phyloP scores from a whole-genome alignment of 2,888 invertebrate genomes.

The Athripsodes cinereus region DNA sequence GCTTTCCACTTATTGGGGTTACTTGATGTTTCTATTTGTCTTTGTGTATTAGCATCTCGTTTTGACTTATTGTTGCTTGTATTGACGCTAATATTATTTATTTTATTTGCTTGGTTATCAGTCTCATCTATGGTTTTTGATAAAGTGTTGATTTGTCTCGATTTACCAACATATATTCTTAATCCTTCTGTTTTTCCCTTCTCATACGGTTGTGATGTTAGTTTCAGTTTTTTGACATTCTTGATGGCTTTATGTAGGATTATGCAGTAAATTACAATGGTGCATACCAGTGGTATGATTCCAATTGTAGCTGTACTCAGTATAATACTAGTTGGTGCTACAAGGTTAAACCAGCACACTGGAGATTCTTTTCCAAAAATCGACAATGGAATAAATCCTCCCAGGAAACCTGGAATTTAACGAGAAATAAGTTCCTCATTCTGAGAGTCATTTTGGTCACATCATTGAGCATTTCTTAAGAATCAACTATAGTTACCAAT shows the following conservation, averaged over 20 bases:
- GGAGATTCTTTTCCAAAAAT: neutral
- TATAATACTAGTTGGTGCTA: neutral
- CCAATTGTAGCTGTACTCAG: neutral
- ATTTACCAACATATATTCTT: neutral
- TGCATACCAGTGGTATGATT: neutral
- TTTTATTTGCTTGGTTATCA: no score
- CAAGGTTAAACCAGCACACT: constrained; percentile 1
- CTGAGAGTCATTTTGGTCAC: no score
- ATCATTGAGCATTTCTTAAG: no score
- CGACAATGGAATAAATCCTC: neutral
- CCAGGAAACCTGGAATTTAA: neutral
- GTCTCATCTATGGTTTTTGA: neutral
- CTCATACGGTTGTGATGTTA: neutral
- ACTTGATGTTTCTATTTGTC: no score
- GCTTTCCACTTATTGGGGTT: constrained; percentile 49
- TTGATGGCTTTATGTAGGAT: constrained; percentile 2
- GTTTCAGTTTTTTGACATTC: neutral
- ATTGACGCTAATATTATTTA: no score
- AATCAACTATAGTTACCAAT: constrained; percentile 37
- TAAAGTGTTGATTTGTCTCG: neutral
- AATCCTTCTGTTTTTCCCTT: neutral
- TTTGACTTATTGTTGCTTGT: no score
- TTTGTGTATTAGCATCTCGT: no score
- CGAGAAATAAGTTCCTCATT: no score
- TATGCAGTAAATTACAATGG: neutral